A percentile compares a stretch with the other conserved stretches of the same genome.
Conservation (phyloP, 2,113 vertebrate genomes). For the Mesembrinibis cayennensis region DNA sequence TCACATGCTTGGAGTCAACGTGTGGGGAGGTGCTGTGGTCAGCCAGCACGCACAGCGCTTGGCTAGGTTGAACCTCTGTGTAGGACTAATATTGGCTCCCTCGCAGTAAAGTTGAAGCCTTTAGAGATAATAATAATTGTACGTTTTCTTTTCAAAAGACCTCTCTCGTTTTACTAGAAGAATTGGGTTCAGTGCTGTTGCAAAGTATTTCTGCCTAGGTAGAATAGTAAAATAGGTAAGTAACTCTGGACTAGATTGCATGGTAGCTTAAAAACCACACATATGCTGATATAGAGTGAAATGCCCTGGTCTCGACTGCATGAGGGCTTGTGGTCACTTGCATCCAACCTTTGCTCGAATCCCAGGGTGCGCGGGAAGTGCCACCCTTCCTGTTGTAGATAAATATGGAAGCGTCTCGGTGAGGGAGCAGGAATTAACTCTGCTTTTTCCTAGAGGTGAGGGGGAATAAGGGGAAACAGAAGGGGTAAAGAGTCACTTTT, state of each 20-base stretch:
- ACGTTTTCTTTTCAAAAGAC: not conserved
- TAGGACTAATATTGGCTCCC: not conserved
- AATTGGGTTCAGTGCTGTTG: not conserved
- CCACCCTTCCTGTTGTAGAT: slow-evolving; percentile 61
- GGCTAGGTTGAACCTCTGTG: not conserved
- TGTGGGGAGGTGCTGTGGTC: not conserved
- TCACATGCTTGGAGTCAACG: not conserved
- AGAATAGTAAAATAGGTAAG: not conserved
- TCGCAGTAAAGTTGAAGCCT: not conserved
- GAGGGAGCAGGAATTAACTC: slow-evolving; percentile 30
- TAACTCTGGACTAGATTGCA: not conserved
- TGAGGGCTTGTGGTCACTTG: not conserved
- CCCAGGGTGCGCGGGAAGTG: slow-evolving; percentile 32
- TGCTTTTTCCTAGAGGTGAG: not conserved
- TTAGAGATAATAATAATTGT: not conserved
- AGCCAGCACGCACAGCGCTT: not conserved
- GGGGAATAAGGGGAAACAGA: not conserved
- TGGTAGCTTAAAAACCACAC: not conserved
- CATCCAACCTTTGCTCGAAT: slow-evolving; percentile 20
- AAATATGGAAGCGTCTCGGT: slow-evolving; percentile 26
- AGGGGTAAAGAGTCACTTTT: not conserved
- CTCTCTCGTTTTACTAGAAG: not conserved
- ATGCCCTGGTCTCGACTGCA: not conserved
- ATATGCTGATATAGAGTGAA: not conserved
- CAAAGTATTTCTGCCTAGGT: not conserved